Evolutionary conservation across 1,140 invertebrate genomes (phyloP).

Genomic region (Arctopsyche grandis): DNA sequence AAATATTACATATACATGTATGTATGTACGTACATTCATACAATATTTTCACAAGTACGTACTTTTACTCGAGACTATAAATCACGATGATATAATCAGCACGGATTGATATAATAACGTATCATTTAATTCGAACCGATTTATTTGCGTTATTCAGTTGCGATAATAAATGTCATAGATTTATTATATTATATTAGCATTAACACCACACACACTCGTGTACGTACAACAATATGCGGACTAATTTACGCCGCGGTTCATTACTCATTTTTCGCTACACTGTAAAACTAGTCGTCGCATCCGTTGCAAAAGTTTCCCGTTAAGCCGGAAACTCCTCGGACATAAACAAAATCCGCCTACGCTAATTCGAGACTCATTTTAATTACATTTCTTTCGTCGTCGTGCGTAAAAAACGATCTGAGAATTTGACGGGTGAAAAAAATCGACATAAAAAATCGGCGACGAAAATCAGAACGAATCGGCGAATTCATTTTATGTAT

Average conservation of each 20-base stretch:
- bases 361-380: too few species aligned
- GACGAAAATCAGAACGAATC: too few species aligned
- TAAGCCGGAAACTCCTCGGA: not conserved
- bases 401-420: too few species aligned
- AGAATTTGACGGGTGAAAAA: too few species aligned
- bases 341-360: not conserved
- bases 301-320: not conserved
- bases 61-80: not conserved
- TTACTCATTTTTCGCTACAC: too few species aligned
- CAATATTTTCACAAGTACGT: too few species aligned
- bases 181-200: too few species aligned
- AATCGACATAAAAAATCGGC: too few species aligned
- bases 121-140: constrained; percentile 6
- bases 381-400: too few species aligned
- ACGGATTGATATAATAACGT: constrained; percentile 2
- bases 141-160: constrained; percentile 2
- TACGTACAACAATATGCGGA: not conserved
- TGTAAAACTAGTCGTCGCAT: not conserved
- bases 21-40: not conserved
- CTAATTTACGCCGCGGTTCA: not conserved
- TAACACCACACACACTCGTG: too few species aligned
- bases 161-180: too few species aligned
- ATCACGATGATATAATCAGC: not conserved
- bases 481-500: too few species aligned
- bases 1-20: not conserved